Evolutionary conservation across 1,140 invertebrate species (phyloP), one percentile per base, ranked within the genome.

Genomic region (Stegodyphus mimosarum): DNA sequence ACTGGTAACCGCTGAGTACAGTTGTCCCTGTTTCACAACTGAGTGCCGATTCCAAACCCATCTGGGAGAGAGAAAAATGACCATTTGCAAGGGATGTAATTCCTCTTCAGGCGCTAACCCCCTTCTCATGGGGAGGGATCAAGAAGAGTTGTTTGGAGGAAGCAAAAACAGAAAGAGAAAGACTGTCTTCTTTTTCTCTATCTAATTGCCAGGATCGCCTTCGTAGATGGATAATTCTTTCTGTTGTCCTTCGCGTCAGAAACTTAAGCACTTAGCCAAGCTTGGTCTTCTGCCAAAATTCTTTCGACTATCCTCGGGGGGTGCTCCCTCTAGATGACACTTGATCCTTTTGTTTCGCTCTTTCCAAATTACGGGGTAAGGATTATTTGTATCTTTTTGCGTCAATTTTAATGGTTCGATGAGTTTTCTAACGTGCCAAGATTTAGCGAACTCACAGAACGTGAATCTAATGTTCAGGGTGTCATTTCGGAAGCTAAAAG

Each of bases 201-300:
- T 72, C 71, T 83, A 83, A 83, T 83, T 83, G 80, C 80, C 70
- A 83, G 18, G 71, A 83, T 83, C 71, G 33, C 33, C 48, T 55
- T 52, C 6, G 7, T 18, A 83, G 80, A 83, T 83, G 80, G 80
- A 83, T 83, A 70, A 66, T 18, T 66, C 51, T 79, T 51, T 18
- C 69, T 15, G 66, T 71, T 71, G 67, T 67, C 17, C 78, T 50
- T 13, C 13, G 70, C 33, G 33, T 33, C 33, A 33, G 33, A 33
- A 33, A 3, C 33, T 1, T 48, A 83, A 64, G 55, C 80, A 74
- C 80, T 74, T 74, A 66, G 70, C 33, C 17, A 5, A 60, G 18
- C 55, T 83, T 83, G 80, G 80, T 64, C 33, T 55, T 74, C 60
- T 83, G 70, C 80, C 80, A 83, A 74, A 52, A 66, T 50, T 63